phyloP scores from a whole-genome alignment of 2,888 invertebrate genomes.

The Nomada ruficornis region DNA sequence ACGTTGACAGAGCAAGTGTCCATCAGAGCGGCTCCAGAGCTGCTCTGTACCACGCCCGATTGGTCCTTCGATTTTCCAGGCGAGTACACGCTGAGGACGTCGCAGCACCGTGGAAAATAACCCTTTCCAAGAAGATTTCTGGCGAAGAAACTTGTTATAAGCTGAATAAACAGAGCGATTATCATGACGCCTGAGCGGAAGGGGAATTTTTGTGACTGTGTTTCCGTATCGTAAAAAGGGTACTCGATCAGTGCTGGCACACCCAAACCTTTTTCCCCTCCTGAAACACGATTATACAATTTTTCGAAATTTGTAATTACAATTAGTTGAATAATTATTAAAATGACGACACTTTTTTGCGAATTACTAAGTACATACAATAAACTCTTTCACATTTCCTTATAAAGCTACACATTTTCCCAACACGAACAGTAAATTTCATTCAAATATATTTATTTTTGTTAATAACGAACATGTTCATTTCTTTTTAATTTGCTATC shows the following conservation, averaged over 20 bases:
- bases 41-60: constrained; percentile 81
- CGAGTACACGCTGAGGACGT: constrained; percentile 81
- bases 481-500: too few relatives aligned
- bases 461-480: too few relatives aligned
- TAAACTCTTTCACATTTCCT: too few relatives aligned
- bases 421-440: not conserved
- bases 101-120: constrained; percentile 81
- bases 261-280: constrained; percentile 87
- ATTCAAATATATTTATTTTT: not conserved
- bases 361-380: too few relatives aligned
- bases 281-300: constrained; percentile 75
- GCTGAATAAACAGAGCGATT: constrained; percentile 85
- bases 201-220: constrained; percentile 87
- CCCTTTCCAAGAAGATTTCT: constrained; percentile 81
- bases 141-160: constrained; percentile 85
- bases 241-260: constrained; percentile 86
- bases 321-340: not conserved
- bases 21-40: constrained; percentile 81
- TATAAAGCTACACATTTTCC: too few relatives aligned
- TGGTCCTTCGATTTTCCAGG: constrained; percentile 80
- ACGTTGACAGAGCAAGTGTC: constrained; percentile 80
- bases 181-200: constrained; percentile 89
- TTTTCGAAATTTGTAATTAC: not conserved
- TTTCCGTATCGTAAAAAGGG: constrained; percentile 84
- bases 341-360: too few relatives aligned